A percentile compares a stretch with the other conserved stretches of the same genome.
Evolutionary conservation across 2,888 invertebrate species (phyloP).

Genomic region (Eurytoma californica): DNA sequence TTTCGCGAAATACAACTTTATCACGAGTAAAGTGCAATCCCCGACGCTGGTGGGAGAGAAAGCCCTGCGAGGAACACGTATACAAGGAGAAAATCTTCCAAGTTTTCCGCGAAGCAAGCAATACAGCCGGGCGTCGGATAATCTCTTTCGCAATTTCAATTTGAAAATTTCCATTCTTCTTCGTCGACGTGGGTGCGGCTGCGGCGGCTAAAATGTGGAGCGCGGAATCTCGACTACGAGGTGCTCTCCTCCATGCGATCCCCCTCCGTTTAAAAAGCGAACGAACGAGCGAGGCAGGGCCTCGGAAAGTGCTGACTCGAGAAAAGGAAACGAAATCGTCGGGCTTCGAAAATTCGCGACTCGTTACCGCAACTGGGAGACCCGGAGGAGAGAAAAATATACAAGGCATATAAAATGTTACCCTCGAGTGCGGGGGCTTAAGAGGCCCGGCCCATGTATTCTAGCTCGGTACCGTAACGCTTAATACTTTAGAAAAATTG

Average conservation of each 20-base stretch:
- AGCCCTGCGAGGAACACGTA: not conserved
- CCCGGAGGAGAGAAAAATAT: not conserved
- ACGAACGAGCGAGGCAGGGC: not conserved
- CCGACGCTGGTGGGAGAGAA: not conserved
- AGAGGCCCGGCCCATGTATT: not conserved
- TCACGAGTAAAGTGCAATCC: not conserved
- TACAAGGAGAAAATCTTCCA: conserved; percentile 4
- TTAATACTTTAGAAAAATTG: too few species aligned
- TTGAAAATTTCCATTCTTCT: conserved; percentile 25
- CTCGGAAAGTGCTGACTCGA: not conserved
- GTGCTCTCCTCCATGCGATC: not conserved
- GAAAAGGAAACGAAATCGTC: not conserved
- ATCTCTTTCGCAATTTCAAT: conserved; percentile 25
- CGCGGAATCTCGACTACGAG: conserved; percentile 11
- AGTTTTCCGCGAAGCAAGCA: conserved; percentile 10
- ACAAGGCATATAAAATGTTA: conserved; percentile 10
- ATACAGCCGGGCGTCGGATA: conserved; percentile 4
- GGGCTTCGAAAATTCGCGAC: not conserved
- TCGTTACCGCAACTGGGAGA: not conserved
- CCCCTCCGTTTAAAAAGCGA: not conserved
- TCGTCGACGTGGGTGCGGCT: not conserved
- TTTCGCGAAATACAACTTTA: not conserved
- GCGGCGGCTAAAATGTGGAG: not conserved
- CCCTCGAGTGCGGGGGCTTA: not conserved
- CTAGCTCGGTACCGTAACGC: too few species aligned